Conservation (phyloP, 2,888 invertebrate genomes). For the Falcaria lacertinaria region DNA sequence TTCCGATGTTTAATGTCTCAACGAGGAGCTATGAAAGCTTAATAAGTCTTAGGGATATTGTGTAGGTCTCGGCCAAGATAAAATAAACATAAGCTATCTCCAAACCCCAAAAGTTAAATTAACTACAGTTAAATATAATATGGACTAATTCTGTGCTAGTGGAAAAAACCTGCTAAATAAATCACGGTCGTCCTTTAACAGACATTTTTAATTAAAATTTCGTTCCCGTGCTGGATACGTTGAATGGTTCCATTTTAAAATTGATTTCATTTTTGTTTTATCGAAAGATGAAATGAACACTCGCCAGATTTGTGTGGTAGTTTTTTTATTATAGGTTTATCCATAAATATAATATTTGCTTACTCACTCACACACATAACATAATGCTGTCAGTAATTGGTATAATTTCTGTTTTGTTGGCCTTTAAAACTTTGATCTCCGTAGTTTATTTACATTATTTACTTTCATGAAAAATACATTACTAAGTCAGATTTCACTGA, state of each 20-base stretch:
- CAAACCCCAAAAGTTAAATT: not conserved
- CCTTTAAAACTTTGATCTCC: no score
- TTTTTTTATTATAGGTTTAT: no score
- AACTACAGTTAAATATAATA: not conserved
- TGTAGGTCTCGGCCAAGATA: not conserved
- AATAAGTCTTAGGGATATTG: no score
- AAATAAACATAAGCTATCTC: not conserved
- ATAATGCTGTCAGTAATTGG: no score
- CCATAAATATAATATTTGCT: no score
- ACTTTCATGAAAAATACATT: no score
- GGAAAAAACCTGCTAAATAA: constrained; percentile 22
- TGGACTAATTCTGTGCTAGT: not conserved
- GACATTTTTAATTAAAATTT: constrained; percentile 47
- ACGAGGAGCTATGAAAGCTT: no score
- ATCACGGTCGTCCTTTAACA: constrained; percentile 21
- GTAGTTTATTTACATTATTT: no score
- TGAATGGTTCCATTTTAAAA: constrained; percentile 34
- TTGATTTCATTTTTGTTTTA: constrained; percentile 23
- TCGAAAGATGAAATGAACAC: constrained; percentile 17
- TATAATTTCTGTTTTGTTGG: no score
- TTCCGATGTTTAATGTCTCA: not conserved
- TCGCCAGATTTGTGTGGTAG: constrained; percentile 13
- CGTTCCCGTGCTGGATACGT: constrained; percentile 24
- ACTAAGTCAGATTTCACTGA: no score
- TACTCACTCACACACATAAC: no score